Percentiles rank a stretch among this genome's conserved stretches.
Evolutionary conservation across 2,113 vertebrate species (phyloP).

Genomic region (Catharus fuscescens): DNA sequence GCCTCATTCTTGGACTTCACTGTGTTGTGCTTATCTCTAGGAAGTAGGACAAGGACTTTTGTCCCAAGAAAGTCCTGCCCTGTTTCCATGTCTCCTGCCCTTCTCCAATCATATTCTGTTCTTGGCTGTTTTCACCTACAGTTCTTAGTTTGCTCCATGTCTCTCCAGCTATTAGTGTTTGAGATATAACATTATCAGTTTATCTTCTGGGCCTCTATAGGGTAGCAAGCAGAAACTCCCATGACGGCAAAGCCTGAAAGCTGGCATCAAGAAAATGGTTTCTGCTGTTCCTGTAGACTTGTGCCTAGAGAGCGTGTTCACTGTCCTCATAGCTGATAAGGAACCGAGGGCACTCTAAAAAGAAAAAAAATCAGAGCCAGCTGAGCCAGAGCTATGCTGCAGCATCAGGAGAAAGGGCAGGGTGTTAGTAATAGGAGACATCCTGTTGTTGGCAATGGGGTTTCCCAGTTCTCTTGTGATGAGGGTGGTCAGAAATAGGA

Average conservation of each 20-base stretch:
- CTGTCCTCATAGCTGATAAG: not conserved
- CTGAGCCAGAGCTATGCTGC: not conserved
- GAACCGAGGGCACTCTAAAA: not conserved
- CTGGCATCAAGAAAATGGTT: not conserved
- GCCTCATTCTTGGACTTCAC: not conserved
- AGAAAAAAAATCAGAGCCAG: not conserved
- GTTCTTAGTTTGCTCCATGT: not conserved
- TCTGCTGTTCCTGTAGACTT: not conserved
- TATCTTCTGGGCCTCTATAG: not conserved
- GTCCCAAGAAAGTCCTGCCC: not conserved
- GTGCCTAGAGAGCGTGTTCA: not conserved
- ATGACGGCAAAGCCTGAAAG: not conserved
- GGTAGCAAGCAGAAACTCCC: not conserved
- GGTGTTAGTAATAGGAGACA: not conserved
- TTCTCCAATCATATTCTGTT: not conserved
- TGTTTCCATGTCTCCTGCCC: not conserved
- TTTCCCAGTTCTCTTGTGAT: not conserved
- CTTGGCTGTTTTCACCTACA: not conserved
- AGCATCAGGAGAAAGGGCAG: not conserved
- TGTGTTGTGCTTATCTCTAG: not conserved
- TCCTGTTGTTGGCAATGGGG: rapidly evolving
- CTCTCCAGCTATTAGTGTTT: not conserved
- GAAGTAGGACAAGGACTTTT: not conserved
- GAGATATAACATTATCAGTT: not conserved
- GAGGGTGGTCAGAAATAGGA: not conserved